A percentile compares a stretch with the other conserved stretches of the same genome.
Conservation (phyloP, 2,797 vertebrate genomes). For the Ctenosaura bakeri region DNA sequence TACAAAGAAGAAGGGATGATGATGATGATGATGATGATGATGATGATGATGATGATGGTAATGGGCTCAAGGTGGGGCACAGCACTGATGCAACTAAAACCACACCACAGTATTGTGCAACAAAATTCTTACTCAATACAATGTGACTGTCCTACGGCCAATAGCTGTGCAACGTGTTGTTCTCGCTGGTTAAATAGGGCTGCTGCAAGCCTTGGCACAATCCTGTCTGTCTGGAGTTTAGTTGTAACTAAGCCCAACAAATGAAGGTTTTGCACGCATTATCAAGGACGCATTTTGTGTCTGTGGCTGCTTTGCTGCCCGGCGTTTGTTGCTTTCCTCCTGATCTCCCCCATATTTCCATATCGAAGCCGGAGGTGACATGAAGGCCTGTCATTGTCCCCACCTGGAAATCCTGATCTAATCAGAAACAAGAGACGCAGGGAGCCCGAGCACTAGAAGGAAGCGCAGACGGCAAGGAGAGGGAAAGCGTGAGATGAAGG, state of each 20-base stretch:
- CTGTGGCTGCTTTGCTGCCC: conserved; percentile 19
- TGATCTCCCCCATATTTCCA: conserved; percentile 51
- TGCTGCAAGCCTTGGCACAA: too few species aligned
- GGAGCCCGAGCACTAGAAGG: conserved; percentile 37
- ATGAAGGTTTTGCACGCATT: neutral
- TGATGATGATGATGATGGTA: too few species aligned
- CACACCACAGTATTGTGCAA: neutral
- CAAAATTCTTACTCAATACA: neutral
- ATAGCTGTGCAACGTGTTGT: neutral
- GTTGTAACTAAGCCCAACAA: neutral
- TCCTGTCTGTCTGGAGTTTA: neutral
- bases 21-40: too few species aligned
- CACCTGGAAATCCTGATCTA: conserved; percentile 48
- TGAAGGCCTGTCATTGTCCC: conserved; percentile 56
- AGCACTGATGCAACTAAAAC: too few species aligned
- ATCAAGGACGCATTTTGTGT: conserved; percentile 6
- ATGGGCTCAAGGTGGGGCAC: too few species aligned
- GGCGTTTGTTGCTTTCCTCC: neutral
- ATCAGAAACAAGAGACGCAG: conserved; percentile 55
- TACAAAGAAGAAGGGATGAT: too few species aligned
- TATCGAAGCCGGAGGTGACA: conserved; percentile 42
- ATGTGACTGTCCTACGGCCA: neutral
- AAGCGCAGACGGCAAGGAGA: conserved; percentile 69
- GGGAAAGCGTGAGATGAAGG: conserved; percentile 61
- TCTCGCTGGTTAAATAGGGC: too few species aligned